A percentile compares a stretch with the other conserved stretches of the same genome.
phyloP scores from a whole-genome alignment of 1,140 invertebrate genomes.

The Leptinotarsa undecemlineata region DNA sequence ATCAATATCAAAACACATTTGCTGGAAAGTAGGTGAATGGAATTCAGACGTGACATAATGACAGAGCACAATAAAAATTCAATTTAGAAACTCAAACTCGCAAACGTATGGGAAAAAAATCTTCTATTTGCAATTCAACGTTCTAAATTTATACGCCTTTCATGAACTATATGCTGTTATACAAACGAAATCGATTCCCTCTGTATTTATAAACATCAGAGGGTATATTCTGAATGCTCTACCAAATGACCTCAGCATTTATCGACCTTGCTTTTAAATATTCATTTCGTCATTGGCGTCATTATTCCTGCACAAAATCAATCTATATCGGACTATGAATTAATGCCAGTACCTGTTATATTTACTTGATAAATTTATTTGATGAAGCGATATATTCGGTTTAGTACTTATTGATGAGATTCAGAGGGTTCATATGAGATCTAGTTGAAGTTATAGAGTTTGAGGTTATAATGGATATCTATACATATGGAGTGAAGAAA shows the following conservation, averaged over 20 bases:
- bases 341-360: background rate
- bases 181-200: background rate
- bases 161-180: background rate
- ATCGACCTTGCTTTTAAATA: slow-evolving; percentile 19
- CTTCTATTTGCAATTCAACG: background rate
- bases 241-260: slow-evolving; percentile 19
- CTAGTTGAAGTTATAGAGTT: too few species aligned
- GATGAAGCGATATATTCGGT: too few species aligned
- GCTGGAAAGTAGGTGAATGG: too few species aligned
- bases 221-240: slow-evolving; percentile 11
- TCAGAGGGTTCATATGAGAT: too few species aligned
- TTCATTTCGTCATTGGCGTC: slow-evolving; percentile 18
- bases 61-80: background rate
- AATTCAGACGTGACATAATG: too few species aligned
- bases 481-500: too few species aligned
- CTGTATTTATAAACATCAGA: slow-evolving; percentile 3
- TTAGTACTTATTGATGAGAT: too few species aligned
- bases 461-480: too few species aligned
- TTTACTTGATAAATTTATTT: background rate
- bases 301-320: slow-evolving; percentile 22
- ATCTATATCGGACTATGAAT: background rate
- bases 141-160: background rate
- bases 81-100: background rate
- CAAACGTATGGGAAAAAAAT: background rate
- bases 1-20: too few species aligned